Percentiles rank a stretch among this genome's conserved stretches.
Evolutionary conservation across 2,888 invertebrate species (phyloP).

Genomic region (Scaptomyza cyrtandrae): DNA sequence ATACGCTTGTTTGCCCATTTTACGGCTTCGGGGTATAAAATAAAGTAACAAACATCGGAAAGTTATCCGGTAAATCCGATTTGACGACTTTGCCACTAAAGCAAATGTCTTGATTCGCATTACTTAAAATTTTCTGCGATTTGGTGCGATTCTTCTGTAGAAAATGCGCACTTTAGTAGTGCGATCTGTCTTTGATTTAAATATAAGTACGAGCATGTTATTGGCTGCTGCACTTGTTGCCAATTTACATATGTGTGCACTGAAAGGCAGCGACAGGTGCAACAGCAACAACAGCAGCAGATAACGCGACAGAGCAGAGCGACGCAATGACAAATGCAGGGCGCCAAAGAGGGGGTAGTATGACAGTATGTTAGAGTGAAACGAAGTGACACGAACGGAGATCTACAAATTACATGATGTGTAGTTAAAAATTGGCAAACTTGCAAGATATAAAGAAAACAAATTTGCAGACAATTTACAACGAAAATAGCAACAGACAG

Average conservation of each 20-base stretch:
- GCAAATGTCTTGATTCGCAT: conserved; percentile 33
- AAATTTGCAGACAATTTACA: conserved; percentile 70
- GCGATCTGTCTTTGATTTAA: conserved; percentile 42
- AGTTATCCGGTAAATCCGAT: conserved; percentile 26
- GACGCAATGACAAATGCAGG: conserved; percentile 32
- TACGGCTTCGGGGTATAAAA: too few relatives aligned
- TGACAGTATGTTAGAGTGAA: neutral
- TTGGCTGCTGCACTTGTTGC: conserved; percentile 1
- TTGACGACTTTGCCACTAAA: conserved; percentile 20
- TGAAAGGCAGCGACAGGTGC: conserved; percentile 67
- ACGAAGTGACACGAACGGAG: neutral
- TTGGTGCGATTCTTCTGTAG: conserved; percentile 1
- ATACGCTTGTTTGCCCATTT: too few relatives aligned
- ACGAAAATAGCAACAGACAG: conserved; percentile 54
- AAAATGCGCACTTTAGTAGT: conserved; percentile 17
- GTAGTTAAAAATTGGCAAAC: conserved; percentile 74
- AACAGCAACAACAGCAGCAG: conserved; percentile 44
- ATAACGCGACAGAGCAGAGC: conserved; percentile 62
- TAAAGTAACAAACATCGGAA: too few relatives aligned
- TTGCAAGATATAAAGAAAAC: conserved; percentile 16
- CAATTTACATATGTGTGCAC: conserved; percentile 15
- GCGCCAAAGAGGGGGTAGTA: conserved; percentile 20
- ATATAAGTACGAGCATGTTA: conserved; percentile 6
- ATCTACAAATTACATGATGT: conserved; percentile 71
- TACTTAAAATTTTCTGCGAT: conserved; percentile 43